phyloP scores from a whole-genome alignment of 2,113 vertebrate genomes.

The Amblyopsis rosae region DNA sequence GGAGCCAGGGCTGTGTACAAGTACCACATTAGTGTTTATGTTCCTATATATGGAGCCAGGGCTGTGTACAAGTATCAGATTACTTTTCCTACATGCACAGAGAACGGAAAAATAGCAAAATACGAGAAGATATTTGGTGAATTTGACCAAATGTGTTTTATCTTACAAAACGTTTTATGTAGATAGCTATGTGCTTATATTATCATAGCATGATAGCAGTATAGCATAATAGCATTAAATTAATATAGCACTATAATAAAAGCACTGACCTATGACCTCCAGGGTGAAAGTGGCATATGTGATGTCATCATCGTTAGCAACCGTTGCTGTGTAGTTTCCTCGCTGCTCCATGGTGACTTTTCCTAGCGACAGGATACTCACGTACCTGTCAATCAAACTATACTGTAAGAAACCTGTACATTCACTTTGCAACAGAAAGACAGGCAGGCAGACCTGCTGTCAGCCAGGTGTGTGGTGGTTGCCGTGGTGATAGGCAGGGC shows the following conservation, averaged over 20 bases:
- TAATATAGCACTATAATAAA: not conserved
- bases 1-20: no score
- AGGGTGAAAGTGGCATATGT: slow-evolving; percentile 82
- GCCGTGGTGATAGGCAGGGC: slow-evolving; percentile 39
- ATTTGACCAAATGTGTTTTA: no score
- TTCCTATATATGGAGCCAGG: no score
- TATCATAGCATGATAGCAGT: no score
- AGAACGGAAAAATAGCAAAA: no score
- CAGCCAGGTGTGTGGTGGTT: slow-evolving; percentile 11
- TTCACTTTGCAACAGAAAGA: not conserved
- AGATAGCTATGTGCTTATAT: no score
- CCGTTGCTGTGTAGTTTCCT: slow-evolving; percentile 83
- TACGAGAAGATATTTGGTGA: no score
- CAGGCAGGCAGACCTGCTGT: not conserved
- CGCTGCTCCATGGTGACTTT: slow-evolving; percentile 86
- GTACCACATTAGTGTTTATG: no score
- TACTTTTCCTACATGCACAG: no score
- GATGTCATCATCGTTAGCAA: slow-evolving; percentile 79
- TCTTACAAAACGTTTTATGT: no score
- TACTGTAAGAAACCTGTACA: not conserved
- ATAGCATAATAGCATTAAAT: no score
- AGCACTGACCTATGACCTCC: slow-evolving; percentile 79
- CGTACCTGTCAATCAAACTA: slow-evolving; percentile 75
- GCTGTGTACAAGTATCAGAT: no score
- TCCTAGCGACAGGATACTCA: slow-evolving; percentile 83